Evolutionary conservation across 1,140 invertebrate species (phyloP).

Genomic region (Diabrotica virgifera): DNA sequence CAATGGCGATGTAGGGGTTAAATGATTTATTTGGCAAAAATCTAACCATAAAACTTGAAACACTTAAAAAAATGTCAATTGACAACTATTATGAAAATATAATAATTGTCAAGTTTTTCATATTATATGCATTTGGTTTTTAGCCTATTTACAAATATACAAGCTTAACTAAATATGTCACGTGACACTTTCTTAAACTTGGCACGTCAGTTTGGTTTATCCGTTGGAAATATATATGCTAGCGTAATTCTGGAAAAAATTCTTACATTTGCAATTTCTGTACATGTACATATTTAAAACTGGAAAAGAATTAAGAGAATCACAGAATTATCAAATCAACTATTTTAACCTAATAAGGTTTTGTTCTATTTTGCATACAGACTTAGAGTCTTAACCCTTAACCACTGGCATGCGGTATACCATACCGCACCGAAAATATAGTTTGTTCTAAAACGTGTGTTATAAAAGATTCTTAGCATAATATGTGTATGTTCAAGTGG

Average conservation of each 20-base stretch:
- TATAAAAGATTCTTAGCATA: too few species aligned
- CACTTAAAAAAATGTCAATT: conserved; percentile 32
- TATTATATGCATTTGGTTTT: conserved; percentile 19
- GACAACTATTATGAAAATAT: conserved; percentile 19
- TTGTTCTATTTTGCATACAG: too few species aligned
- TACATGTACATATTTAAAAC: conserved; percentile 13
- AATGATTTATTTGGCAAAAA: conserved; percentile 37
- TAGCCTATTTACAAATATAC: conserved; percentile 47
- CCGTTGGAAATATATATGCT: too few species aligned
- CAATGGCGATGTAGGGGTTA: conserved; percentile 38
- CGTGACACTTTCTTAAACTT: conserved; percentile 41
- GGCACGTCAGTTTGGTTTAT: conserved; percentile 24
- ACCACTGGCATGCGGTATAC: too few species aligned
- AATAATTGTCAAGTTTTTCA: conserved; percentile 25
- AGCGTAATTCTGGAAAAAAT: neutral
- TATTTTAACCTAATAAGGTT: too few species aligned
- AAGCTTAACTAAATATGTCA: conserved; percentile 45
- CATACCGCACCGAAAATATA: too few species aligned
- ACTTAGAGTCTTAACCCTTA: too few species aligned
- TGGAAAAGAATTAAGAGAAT: neutral
- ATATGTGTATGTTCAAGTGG: too few species aligned
- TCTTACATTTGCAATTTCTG: neutral
- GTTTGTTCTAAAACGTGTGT: too few species aligned
- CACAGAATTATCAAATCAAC: too few species aligned
- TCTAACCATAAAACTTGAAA: conserved; percentile 40